These are phyloP conservation scores for Zaprionus tsacasi DNA, from an alignment of 1,140 invertebrate species.

Conservation along the genomic window DNA sequence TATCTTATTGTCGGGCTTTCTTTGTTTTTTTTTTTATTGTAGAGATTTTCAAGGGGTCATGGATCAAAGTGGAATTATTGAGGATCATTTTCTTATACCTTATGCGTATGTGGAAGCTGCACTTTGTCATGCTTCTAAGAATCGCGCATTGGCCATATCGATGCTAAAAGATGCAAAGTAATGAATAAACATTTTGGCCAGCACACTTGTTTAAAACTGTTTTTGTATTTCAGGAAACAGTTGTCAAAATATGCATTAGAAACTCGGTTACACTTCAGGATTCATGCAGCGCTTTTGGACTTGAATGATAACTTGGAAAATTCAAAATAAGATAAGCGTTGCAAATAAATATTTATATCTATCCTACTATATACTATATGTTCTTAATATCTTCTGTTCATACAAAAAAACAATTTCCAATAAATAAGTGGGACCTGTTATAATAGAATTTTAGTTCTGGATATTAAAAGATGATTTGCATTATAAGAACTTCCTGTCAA, in stretches of 20 bases:
- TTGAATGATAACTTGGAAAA: conserved; percentile 80
- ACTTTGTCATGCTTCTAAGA: conserved; percentile 89
- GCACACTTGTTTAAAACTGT: neutral
- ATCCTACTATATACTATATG: neutral
- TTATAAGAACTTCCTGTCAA: no score
- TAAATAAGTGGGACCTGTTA: conserved; percentile 1
- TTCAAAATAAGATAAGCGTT: neutral
- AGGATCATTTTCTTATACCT: conserved; percentile 92
- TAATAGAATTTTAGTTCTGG: neutral
- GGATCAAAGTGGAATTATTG: no score
- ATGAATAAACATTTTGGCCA: neutral
- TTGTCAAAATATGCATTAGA: conserved; percentile 96
- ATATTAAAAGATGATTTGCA: no score
- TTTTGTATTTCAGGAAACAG: conserved; percentile 88
- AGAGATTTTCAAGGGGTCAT: no score
- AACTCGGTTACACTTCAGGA: conserved; percentile 95
- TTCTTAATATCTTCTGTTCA: neutral
- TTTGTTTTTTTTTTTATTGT: no score
- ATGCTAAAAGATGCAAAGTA: conserved; percentile 94
- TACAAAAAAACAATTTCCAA: neutral
- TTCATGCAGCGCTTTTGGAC: conserved; percentile 91
- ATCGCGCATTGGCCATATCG: conserved; percentile 88
- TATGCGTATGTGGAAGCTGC: conserved; percentile 95
- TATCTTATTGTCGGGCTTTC: no score
- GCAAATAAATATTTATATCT: neutral